Conservation (phyloP, 2,888 invertebrate genomes). For the Mythimna ferrago region DNA sequence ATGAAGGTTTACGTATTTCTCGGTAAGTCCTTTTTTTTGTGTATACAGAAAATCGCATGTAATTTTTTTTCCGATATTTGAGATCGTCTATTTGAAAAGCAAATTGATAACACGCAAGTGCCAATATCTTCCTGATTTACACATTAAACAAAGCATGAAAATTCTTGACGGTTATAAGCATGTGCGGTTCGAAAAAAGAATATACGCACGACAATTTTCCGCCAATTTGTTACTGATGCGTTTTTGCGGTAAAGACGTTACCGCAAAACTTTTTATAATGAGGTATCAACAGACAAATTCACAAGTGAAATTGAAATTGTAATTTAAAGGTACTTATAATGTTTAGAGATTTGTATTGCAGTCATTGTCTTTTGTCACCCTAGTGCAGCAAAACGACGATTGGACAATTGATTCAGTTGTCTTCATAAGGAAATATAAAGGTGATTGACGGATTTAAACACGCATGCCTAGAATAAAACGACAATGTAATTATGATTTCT, state of each 20-base stretch:
- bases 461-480: conserved; percentile 50
- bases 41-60: conserved; percentile 9
- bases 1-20: conserved; percentile 83
- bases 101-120: conserved; percentile 57
- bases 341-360: conserved; percentile 43
- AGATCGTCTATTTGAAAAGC: conserved; percentile 31
- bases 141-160: conserved; percentile 63
- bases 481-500: conserved; percentile 55
- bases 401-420: conserved; percentile 48
- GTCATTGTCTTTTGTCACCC: conserved; percentile 35
- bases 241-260: conserved; percentile 42
- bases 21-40: conserved; percentile 76
- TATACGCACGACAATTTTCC: conserved; percentile 55
- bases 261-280: conserved; percentile 44
- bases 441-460: conserved; percentile 44
- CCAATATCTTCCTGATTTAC: conserved; percentile 52
- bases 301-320: conserved; percentile 47
- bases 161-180: conserved; percentile 45
- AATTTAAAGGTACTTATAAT: conserved; percentile 3
- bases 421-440: conserved; percentile 53
- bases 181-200: conserved; percentile 34
- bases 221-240: conserved; percentile 44
- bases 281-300: conserved; percentile 33
- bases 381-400: conserved; percentile 19
- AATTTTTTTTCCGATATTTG: conserved; percentile 28